These are phyloP conservation scores for Nerophis ophidion DNA, from an alignment of 2,113 vertebrate species.

Conservation along the genomic window DNA sequence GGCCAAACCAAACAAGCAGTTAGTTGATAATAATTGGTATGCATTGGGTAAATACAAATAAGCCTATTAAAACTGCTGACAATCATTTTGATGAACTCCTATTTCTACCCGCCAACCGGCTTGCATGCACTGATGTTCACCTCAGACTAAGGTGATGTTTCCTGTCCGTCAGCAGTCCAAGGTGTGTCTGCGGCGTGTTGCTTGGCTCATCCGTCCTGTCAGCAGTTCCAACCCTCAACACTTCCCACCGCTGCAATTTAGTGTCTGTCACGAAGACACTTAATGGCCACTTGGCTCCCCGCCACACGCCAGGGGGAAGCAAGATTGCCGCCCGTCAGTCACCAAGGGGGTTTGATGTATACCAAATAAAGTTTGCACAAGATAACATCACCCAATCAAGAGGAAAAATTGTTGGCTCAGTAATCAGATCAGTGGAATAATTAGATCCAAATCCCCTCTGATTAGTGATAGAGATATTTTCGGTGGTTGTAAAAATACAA, in stretches of 20 bases:
- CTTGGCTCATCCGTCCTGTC: constrained; percentile 27
- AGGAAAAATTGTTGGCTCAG: not conserved
- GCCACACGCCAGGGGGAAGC: constrained; percentile 13
- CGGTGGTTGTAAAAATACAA: not conserved
- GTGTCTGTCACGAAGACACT: constrained; percentile 31
- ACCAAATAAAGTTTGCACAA: not conserved
- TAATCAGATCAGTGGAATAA: constrained; percentile 25
- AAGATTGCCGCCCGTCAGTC: constrained; percentile 29
- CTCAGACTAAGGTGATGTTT: constrained; percentile 6
- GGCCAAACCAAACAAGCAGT: no score
- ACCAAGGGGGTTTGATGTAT: constrained; percentile 21
- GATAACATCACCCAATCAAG: not conserved
- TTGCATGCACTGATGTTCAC: constrained; percentile 4
- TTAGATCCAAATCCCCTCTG: not conserved
- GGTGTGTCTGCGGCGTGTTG: constrained; percentile 26
- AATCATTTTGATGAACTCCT: no score
- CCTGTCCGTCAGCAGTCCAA: constrained; percentile 8
- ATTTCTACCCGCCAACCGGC: no score
- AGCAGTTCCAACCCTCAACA: constrained; percentile 31
- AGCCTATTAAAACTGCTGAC: no score
- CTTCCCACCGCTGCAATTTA: constrained; percentile 45
- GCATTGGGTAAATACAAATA: no score
- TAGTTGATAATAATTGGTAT: no score
- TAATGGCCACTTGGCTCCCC: constrained; percentile 36
- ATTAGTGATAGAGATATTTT: not conserved